phyloP scores from a whole-genome alignment of 2,888 invertebrate genomes.

The Scrobipalpa costella region DNA sequence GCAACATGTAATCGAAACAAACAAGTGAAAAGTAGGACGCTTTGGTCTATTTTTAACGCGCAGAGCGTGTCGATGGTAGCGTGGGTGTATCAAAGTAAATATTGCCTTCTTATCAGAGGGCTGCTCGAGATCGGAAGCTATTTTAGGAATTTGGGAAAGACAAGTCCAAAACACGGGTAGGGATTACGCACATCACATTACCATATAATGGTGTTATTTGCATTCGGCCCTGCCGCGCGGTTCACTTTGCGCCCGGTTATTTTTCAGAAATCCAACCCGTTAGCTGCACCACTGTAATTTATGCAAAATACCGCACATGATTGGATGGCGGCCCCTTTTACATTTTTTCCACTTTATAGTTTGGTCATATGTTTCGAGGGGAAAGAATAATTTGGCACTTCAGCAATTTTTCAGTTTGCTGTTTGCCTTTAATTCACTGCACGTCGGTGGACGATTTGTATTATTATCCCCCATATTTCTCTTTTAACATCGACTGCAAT shows the following conservation, averaged over 20 bases:
- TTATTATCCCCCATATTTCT: conserved; percentile 36
- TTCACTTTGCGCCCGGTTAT: conserved; percentile 68
- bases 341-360: conserved; percentile 51
- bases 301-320: conserved; percentile 74
- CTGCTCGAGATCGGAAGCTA: conserved; percentile 41
- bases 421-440: conserved; percentile 31
- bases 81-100: conserved; percentile 20
- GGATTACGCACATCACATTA: conserved; percentile 73
- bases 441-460: conserved; percentile 25
- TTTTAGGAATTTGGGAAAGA: conserved; percentile 56
- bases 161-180: conserved; percentile 58
- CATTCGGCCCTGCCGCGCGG: conserved; percentile 66
- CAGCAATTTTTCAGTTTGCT: conserved; percentile 31
- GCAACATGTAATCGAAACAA: not conserved
- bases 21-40: not conserved
- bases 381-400: conserved; percentile 46
- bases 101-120: conserved; percentile 35
- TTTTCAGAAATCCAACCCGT: conserved; percentile 70
- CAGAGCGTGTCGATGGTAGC: conserved; percentile 13
- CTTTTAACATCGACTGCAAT: conserved; percentile 28
- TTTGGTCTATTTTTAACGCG: conserved; percentile 24
- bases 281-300: conserved; percentile 66
- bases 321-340: conserved; percentile 61
- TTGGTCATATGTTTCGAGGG: conserved; percentile 46
- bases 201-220: conserved; percentile 77